Evolutionary conservation across 2,888 invertebrate genomes (phyloP).

Genomic region (Archaeoteleia sp.): DNA sequence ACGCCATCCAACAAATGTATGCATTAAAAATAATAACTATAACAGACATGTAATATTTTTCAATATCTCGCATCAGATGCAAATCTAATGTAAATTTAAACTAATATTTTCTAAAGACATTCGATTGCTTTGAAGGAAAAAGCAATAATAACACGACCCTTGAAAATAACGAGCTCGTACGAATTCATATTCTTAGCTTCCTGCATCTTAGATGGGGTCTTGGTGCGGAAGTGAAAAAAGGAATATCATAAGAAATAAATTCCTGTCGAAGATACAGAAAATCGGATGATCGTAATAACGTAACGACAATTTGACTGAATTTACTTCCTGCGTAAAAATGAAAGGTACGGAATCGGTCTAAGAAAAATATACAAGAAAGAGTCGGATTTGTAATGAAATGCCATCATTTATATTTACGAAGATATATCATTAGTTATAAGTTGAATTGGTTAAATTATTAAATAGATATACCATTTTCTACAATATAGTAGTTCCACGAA

Average conservation of each 20-base stretch:
- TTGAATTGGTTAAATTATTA: too few relatives aligned
- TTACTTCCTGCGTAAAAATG: too few relatives aligned
- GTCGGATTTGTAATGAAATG: too few relatives aligned
- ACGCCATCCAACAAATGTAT: not conserved
- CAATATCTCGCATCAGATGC: not conserved
- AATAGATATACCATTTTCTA: too few relatives aligned
- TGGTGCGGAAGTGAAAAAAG: conserved; percentile 17
- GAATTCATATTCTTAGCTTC: conserved; percentile 23
- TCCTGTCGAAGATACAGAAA: conserved; percentile 10
- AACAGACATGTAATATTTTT: conserved; percentile 4
- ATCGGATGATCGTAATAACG: conserved; percentile 9
- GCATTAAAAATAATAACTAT: too few relatives aligned
- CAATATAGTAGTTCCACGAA: too few relatives aligned
- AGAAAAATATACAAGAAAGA: too few relatives aligned
- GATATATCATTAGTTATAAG: too few relatives aligned
- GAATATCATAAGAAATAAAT: conserved; percentile 19
- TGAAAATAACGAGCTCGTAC: conserved; percentile 5
- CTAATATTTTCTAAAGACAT: not conserved
- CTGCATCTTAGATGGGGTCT: conserved; percentile 10
- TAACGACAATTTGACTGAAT: not conserved
- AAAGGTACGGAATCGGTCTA: too few relatives aligned
- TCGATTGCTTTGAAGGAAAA: not conserved
- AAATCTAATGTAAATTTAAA: not conserved
- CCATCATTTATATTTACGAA: too few relatives aligned
- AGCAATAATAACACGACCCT: conserved; percentile 2